Evolutionary conservation across 64 coral and sea anemone species (phyloP), one percentile per base, ranked within the genome.

Genomic region (Dendronephthya gigantea): DNA sequence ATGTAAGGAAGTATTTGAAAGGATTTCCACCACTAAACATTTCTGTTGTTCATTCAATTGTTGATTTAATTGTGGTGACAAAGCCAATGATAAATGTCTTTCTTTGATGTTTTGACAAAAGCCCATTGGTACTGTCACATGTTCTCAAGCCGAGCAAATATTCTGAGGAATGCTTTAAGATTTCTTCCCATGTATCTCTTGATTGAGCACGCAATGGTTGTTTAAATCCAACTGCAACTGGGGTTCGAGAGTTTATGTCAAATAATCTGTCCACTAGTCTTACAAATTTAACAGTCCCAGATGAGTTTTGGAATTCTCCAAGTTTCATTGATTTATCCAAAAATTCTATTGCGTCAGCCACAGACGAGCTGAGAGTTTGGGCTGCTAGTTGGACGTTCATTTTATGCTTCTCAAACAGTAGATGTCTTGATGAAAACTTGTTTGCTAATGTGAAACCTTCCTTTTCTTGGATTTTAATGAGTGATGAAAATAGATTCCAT

Each of bases 301-400:
- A 9, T 37, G 32, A 36, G 2, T 79, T 35, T 34, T 34, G 37
- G 30, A 79, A 79, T 22, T 35, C 27, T 1, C 0, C 0, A 34
- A 36, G 31, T 37, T 79, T 79, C 72, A 79, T 79, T 79, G 30
- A 2, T 2, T 36, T 19, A 79, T 79, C 17, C 1, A 79, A 79
- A 36, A 79, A 79, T 19, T 79, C 72, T 35, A 35, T 79, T 9
- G 72, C 72, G 13, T 79, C 36, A 1, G 72, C 72, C 0, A 79
- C 72, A 0, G 72, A 79, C 6, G 72, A 79, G 17, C 72, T 79
- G 4, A 79, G 72, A 9, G 72, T 79, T 34, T 79, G 72, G 7
- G 72, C 72, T 79, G 72, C 72, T 2, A 79, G 72, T 33, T 34
- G 30, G 17, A 79, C 72, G 36, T 79, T 79, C 72, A 79, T 79